phyloP scores from a whole-genome alignment of 2,888 invertebrate species.

The Mythimna lalbum region DNA sequence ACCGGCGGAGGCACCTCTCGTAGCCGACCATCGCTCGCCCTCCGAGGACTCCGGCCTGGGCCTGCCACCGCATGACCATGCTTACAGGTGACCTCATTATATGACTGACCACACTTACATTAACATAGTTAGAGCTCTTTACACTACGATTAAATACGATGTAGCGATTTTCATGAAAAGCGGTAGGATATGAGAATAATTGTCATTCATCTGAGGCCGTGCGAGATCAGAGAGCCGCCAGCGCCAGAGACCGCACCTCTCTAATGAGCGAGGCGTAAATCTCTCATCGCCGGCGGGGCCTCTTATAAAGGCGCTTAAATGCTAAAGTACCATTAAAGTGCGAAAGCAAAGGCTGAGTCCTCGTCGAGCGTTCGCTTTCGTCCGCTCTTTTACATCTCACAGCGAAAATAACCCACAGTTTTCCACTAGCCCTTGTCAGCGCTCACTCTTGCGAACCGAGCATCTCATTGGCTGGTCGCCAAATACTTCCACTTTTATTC shows the following conservation, averaged over 20 bases:
- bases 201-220: constrained; percentile 47
- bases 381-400: constrained; percentile 83
- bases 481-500: constrained; percentile 84
- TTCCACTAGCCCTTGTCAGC: constrained; percentile 76
- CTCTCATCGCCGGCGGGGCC: constrained; percentile 71
- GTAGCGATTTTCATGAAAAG: constrained; percentile 36
- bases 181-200: constrained; percentile 35
- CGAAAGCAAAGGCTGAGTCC: constrained; percentile 82
- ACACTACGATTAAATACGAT: constrained; percentile 29
- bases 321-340: constrained; percentile 81
- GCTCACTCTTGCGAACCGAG: constrained; percentile 72
- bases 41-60: constrained; percentile 99
- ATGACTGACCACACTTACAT: constrained; percentile 69
- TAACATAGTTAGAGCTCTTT: constrained; percentile 53
- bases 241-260: constrained; percentile 58
- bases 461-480: constrained; percentile 85
- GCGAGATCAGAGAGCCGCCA: constrained; percentile 51
- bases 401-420: constrained; percentile 80
- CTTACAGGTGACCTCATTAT: constrained; percentile 91
- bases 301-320: constrained; percentile 79
- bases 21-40: constrained; percentile 95
- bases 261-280: constrained; percentile 80
- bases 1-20: constrained; percentile 90
- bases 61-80: constrained; percentile 94
- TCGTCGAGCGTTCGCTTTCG: constrained; percentile 82